Conservation (phyloP, 37 sponge, comb jelly and placozoan species). For the Cladorhizidae sp. region DNA sequence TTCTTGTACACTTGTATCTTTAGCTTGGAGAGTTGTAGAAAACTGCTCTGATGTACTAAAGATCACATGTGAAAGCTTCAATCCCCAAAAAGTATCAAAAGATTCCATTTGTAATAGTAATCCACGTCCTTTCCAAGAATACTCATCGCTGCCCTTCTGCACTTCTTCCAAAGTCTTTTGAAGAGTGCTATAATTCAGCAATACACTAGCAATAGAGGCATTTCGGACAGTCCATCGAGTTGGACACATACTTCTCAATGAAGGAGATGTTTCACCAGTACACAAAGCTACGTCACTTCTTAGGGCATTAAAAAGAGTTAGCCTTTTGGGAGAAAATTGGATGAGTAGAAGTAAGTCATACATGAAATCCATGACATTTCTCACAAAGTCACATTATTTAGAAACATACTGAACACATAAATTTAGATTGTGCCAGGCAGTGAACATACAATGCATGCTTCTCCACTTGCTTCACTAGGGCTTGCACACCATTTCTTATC, state of each 20-base stretch:
- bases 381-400: constrained; percentile 8
- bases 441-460: constrained; percentile 49
- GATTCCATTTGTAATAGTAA: constrained; percentile 25
- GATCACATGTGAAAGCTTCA: constrained; percentile 55
- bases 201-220: constrained; percentile 35
- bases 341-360: constrained; percentile 36
- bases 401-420: constrained; percentile 44
- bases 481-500: constrained; percentile 28
- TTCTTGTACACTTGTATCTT: too few relatives aligned
- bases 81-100: constrained; percentile 57
- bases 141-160: constrained; percentile 39
- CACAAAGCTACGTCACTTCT: constrained; percentile 12
- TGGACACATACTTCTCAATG: too few relatives aligned
- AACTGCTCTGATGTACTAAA: too few relatives aligned
- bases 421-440: constrained; percentile 59
- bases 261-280: constrained; percentile 10
- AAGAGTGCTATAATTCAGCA: constrained; percentile 41
- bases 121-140: constrained; percentile 34
- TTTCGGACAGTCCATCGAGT: too few relatives aligned
- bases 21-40: constrained; percentile 42
- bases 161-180: constrained; percentile 38
- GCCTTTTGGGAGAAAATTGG: constrained; percentile 28
- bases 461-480: not conserved
- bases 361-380: constrained; percentile 51
- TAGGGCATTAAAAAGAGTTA: constrained; percentile 16